Conservation (phyloP, 2,888 invertebrate species). For the Leptopterna dolabrata region DNA sequence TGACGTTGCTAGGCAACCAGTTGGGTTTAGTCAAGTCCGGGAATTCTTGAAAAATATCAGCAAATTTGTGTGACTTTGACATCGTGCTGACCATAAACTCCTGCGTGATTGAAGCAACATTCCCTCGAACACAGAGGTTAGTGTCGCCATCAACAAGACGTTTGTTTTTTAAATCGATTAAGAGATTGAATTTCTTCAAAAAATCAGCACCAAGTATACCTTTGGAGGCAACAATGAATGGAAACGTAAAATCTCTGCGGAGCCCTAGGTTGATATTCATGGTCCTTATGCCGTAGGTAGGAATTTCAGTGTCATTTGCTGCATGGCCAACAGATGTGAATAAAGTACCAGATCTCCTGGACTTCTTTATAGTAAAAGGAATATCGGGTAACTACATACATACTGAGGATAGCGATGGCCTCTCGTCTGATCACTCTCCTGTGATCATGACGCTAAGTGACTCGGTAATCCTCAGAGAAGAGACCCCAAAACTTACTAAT, state of each 20-base stretch:
- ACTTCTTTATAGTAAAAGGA: too few relatives aligned
- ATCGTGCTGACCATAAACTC: too few relatives aligned
- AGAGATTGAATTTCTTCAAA: conserved; percentile 22
- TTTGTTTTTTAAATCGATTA: conserved; percentile 27
- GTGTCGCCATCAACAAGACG: conserved; percentile 2
- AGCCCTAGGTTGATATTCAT: conserved; percentile 57
- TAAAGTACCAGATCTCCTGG: too few relatives aligned
- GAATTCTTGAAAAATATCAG: neutral
- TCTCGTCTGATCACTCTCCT: too few relatives aligned
- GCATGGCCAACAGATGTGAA: too few relatives aligned
- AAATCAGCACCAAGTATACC: conserved; percentile 61
- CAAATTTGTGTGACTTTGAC: conserved; percentile 22
- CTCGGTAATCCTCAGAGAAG: too few relatives aligned
- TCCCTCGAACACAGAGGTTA: conserved; percentile 11
- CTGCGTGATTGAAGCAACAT: neutral
- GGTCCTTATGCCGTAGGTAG: too few relatives aligned
- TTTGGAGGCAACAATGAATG: conserved; percentile 11
- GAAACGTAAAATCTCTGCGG: conserved; percentile 54
- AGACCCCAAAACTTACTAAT: too few relatives aligned
- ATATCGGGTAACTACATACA: too few relatives aligned
- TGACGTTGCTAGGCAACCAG: neutral
- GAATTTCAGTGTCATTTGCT: conserved; percentile 57
- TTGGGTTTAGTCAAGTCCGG: too few relatives aligned
- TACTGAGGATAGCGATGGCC: too few relatives aligned
- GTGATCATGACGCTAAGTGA: too few relatives aligned